A percentile compares a stretch with the other conserved stretches of the same genome.
phyloP scores from a whole-genome alignment of 2,113 vertebrate species.

The Nymphicus hollandicus region DNA sequence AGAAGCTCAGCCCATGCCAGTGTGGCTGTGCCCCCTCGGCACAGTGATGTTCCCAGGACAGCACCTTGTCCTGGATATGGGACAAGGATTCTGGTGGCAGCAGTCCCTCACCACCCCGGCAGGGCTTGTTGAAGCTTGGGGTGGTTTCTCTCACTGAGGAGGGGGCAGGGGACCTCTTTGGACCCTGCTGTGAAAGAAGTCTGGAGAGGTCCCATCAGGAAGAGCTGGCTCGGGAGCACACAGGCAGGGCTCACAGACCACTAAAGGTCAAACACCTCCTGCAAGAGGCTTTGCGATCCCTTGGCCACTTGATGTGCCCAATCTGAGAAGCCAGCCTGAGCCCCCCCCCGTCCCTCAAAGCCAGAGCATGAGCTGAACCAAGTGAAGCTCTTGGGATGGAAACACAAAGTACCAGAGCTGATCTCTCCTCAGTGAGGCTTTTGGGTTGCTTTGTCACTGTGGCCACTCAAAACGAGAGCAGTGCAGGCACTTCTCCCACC shows the following conservation, averaged over 20 bases:
- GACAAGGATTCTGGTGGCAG: not conserved
- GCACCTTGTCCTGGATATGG: not conserved
- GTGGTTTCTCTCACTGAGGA: not conserved
- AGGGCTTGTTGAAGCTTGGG: not conserved
- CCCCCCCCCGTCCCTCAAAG: fast-evolving
- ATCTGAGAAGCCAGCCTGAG: not conserved
- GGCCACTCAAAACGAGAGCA: not conserved
- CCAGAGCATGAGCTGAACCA: not conserved
- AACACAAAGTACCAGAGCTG: not conserved
- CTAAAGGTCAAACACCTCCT: not conserved
- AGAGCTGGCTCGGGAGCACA: not conserved
- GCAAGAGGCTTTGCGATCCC: not conserved
- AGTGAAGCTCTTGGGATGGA: not conserved
- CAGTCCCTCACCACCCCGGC: fast-evolving
- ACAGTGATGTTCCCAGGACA: not conserved
- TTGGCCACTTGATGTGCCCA: not conserved
- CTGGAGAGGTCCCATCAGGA: not conserved
- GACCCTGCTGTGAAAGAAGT: not conserved
- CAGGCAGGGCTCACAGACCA: not conserved
- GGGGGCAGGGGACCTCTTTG: not conserved
- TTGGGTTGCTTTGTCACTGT: not conserved
- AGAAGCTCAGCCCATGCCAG: not conserved
- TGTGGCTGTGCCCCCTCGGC: not conserved
- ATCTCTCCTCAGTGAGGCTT: not conserved
- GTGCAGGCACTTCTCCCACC: not conserved